phyloP scores from a whole-genome alignment of 2,888 invertebrate species.

The Tinea pellionella region DNA sequence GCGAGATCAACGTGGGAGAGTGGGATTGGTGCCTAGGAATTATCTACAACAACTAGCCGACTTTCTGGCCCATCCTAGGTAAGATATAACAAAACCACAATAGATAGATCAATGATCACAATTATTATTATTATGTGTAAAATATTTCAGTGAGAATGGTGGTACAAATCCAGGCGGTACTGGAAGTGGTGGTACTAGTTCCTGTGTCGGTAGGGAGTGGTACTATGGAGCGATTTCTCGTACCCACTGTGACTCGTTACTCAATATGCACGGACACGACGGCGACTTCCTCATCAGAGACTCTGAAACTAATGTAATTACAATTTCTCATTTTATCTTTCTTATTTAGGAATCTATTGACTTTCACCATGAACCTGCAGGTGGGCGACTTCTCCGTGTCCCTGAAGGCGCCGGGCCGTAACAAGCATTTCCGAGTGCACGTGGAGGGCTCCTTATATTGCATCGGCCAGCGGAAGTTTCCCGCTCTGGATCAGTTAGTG shows the following conservation, averaged over 20 bases:
- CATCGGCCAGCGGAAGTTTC: conserved; percentile 98
- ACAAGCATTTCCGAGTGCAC: conserved; percentile 99
- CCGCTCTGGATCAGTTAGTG: conserved; percentile 94
- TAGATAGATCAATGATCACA: no score
- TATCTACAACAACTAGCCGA: conserved; percentile 93
- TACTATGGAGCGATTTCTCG: conserved; percentile 97
- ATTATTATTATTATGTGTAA: no score
- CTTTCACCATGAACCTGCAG: conserved; percentile 58
- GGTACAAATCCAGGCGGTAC: conserved; percentile 18
- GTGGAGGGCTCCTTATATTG: conserved; percentile 92
- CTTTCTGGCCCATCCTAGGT: conserved; percentile 86
- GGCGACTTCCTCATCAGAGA: conserved; percentile 99
- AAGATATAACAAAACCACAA: conserved; percentile 23
- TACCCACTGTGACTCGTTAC: conserved; percentile 94
- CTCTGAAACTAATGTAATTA: conserved; percentile 97
- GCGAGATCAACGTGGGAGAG: conserved; percentile 90
- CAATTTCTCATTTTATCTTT: neutral
- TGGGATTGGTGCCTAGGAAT: conserved; percentile 95
- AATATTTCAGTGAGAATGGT: neutral
- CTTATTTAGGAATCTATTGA: no score
- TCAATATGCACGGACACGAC: conserved; percentile 95
- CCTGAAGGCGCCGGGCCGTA: conserved; percentile 95
- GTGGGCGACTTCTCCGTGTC: conserved; percentile 99
- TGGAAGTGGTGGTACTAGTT: conserved; percentile 22
- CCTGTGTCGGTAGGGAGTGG: conserved; percentile 89